Evolutionary conservation across 2,113 vertebrate species (phyloP), one percentile per base, ranked within the genome.

Genomic region (Hiodon tergisus): DNA sequence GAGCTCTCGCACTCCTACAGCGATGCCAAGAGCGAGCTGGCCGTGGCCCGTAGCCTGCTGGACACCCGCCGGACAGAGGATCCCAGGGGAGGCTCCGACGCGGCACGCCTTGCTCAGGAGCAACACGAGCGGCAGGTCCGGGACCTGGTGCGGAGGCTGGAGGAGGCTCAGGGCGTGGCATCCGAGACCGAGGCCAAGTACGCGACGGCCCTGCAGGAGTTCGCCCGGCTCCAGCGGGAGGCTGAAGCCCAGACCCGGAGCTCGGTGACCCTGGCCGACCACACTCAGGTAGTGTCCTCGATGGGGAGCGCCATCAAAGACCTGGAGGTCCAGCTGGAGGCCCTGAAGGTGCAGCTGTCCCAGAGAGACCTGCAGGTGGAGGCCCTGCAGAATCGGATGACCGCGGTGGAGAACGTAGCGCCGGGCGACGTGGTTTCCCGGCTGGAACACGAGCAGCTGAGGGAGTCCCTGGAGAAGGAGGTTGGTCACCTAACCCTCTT

Each of bases 1-100:
- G 95, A 97, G 80, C 89, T 98, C 17, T 95, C 96, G 0, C 90
- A 92, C 78, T 90, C 93, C 61, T 99, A 95, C 88, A 93, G 92
- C n/a, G 94, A 97, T 79, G 94, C 95, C 62, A 94, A 95, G 83
- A 84, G 84, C 5, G 94, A 98, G 79, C 91, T 99, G 72, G 91
- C 71, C 79, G 83, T 14, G 70, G 78, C 83, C 83, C 92, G 85
- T 88, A 91, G 84, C 86, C 92, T 85, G 86, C 89, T 81, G 53
- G 78, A 82, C 54, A n/a, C 75, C 52, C 75, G 76, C 76, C 51
- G 60, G 4, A 51, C 72, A 47, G 76, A 81, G 51, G 76, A 81
- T 67, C 46, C 60, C 6, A 68, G 73, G 63, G 71, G 89, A 86
- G 0, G 87, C 85, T 13, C 91, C 87, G 71, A 76, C 17, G 59